phyloP scores from a whole-genome alignment of 2,797 vertebrate genomes.

The Chromobotia macracanthus region DNA sequence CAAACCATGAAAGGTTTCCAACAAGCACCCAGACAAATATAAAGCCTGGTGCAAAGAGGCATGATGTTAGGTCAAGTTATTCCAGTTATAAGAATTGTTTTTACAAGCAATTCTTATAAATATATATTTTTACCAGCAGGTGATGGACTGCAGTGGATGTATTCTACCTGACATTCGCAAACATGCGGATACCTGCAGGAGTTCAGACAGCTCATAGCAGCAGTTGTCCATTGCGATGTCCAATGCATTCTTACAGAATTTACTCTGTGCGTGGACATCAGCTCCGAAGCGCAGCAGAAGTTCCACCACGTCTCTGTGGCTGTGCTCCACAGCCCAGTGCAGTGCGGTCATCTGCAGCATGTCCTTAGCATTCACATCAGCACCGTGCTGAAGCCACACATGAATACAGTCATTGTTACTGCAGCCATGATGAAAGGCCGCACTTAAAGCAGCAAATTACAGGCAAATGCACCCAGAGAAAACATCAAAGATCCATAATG shows the following conservation, averaged over 20 bases:
- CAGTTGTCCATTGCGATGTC: conserved; percentile 87
- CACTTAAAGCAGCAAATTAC: conserved; percentile 52
- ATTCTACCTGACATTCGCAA: neutral
- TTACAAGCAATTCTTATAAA: too few species aligned
- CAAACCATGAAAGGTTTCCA: too few species aligned
- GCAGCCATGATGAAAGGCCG: conserved; percentile 65
- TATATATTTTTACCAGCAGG: too few species aligned
- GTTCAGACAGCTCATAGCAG: conserved; percentile 84
- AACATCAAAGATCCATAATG: conserved; percentile 51
- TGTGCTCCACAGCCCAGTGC: conserved; percentile 87
- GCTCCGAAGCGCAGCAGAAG: conserved; percentile 86
- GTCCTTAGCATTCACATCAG: conserved; percentile 88
- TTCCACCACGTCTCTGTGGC: conserved; percentile 84
- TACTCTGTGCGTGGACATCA: conserved; percentile 86
- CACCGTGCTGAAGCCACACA: conserved; percentile 78
- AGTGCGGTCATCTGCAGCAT: conserved; percentile 91
- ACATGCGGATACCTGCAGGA: conserved; percentile 80
- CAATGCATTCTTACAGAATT: conserved; percentile 88
- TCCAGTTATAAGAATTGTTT: too few species aligned
- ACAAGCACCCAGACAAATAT: too few species aligned
- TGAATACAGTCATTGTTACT: conserved; percentile 46
- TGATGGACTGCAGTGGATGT: too few species aligned
- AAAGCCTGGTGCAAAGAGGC: too few species aligned
- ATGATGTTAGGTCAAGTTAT: too few species aligned
- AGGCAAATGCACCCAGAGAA: conserved; percentile 28